Evolutionary conservation across 2,797 vertebrate species (phyloP).

Genomic region (Intellagama lesueurii): DNA sequence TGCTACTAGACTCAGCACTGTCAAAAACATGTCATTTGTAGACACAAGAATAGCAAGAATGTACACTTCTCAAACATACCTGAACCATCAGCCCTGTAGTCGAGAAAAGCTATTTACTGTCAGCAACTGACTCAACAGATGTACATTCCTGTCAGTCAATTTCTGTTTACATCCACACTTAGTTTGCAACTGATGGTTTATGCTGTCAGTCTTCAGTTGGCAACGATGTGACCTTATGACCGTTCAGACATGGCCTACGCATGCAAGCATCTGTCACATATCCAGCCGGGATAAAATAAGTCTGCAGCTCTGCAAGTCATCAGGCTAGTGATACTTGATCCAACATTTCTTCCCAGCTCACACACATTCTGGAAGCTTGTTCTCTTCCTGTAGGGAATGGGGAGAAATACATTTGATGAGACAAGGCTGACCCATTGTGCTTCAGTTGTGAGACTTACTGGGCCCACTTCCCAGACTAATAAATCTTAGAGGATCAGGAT

Average conservation of each 20-base stretch:
- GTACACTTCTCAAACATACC: neutral
- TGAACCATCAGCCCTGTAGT: neutral
- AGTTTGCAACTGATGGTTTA: slow-evolving; percentile 34
- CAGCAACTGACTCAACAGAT: slow-evolving; percentile 62
- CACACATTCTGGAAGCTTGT: slow-evolving; percentile 42
- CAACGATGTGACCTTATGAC: slow-evolving; percentile 58
- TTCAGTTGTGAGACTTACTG: neutral
- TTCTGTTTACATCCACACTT: slow-evolving; percentile 48
- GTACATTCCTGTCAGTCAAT: slow-evolving; percentile 69
- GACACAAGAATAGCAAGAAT: neutral
- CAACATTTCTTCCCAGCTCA: slow-evolving; percentile 63
- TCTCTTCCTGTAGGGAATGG: slow-evolving; percentile 39
- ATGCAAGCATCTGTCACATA: slow-evolving; percentile 28
- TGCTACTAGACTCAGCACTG: neutral
- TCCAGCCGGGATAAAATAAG: neutral
- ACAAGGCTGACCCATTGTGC: neutral
- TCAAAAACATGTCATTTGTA: neutral
- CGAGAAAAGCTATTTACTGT: slow-evolving; percentile 17
- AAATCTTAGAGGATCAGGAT: neutral
- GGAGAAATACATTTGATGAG: neutral
- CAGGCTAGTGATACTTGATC: slow-evolving; percentile 58
- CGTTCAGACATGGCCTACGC: neutral
- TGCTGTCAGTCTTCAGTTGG: neutral
- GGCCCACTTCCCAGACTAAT: accelerated
- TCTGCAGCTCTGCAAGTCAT: neutral